Base-by-base conservation (phyloP, 2,888 invertebrate genomes). In the Matsumyia berberina region DNA sequence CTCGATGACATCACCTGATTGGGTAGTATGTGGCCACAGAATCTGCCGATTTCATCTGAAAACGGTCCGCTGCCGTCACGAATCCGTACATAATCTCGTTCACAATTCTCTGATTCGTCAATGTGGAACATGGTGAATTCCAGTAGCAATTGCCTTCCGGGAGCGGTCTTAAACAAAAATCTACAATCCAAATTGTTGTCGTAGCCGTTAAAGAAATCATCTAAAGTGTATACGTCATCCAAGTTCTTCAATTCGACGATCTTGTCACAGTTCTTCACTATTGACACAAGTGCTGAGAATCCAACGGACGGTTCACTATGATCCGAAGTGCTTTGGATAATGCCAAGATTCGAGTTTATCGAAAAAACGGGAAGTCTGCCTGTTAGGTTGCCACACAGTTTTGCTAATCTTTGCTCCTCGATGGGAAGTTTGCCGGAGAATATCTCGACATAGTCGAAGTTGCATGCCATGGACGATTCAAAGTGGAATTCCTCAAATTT, bases 181-280 rank as follows among this genome's bases (percentile, higher is more conserved):
- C 93, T 93, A 88, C 98, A 98, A 88, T 97, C 95, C 87, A 97
- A 92, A 86, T 90, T 81, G 19, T 87, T 86, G 0, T 74, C 87
- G 79, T 91, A 91, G 33, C 87, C 85, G 0, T 79, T 87, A 0
- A 88, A 77, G 35, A 88, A 91, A 9, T 80, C 88, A 31, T 85
- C 87, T 33, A 89, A 89, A 2, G 80, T 87, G 39, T 91, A 89
- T 0, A 90, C 88, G 5, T 83, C 86, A 24, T 89, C 89, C 0
- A 89, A 24, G 24, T 24, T 17, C 0, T 92, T 93, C 77, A 96
- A 88, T 80, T 93, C 92, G n/a, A 95, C 91, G 9, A 87, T 88
- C n/a, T 95, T 95, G 62, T 96, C 97, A 88, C 97, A 97, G 4
- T 95, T 95, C 19, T 91, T 93, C 0, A 92, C 92, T 80, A 96